A percentile compares a stretch with the other conserved stretches of the same genome.
Conservation (phyloP, 2,113 vertebrate genomes). For the Vidua chalybeata region DNA sequence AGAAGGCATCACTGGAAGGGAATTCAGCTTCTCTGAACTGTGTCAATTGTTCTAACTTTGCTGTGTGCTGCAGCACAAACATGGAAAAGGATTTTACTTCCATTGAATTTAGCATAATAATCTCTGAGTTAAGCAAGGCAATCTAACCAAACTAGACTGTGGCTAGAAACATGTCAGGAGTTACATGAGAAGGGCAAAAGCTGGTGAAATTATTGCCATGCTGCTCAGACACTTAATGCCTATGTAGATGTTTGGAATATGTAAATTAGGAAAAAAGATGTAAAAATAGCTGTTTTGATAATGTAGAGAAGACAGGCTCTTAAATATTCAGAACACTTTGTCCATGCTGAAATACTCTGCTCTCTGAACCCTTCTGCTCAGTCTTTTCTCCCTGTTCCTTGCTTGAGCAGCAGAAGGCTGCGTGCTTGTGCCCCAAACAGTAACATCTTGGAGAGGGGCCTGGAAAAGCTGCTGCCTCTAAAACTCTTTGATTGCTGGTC, state of each 20-base stretch:
- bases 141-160: background rate
- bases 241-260: background rate
- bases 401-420: background rate
- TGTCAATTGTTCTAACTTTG: background rate
- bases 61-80: background rate
- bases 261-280: background rate
- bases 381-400: background rate
- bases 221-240: accelerated
- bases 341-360: background rate
- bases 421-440: background rate
- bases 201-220: background rate
- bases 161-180: background rate
- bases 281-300: background rate
- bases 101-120: background rate
- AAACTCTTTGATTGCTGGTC: background rate
- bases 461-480: background rate
- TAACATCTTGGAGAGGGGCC: background rate
- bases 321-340: background rate
- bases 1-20: background rate
- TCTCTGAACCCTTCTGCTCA: background rate
- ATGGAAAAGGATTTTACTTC: background rate
- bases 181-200: background rate
- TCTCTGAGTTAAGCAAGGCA: background rate
- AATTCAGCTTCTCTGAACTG: background rate
- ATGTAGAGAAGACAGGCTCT: background rate